phyloP scores from a whole-genome alignment of 2,888 invertebrate genomes.

The Troides helena region DNA sequence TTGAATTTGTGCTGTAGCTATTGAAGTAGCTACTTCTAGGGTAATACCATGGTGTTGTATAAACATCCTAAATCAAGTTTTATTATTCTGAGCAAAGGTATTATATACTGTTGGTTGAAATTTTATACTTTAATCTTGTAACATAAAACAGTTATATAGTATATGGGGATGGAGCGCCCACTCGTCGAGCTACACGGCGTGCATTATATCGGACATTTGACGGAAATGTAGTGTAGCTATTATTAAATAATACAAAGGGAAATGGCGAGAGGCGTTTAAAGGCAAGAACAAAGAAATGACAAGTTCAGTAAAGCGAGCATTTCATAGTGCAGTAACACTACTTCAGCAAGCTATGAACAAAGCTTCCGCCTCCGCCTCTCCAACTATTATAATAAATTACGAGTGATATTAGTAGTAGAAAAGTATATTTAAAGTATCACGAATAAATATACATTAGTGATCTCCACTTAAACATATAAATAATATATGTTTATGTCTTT shows the following conservation, averaged over 20 bases:
- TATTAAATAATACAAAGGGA: slow-evolving; percentile 12
- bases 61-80: no score
- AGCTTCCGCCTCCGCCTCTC: background rate
- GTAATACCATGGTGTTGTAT: no score
- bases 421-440: background rate
- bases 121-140: background rate
- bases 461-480: background rate
- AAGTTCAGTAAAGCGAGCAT: slow-evolving; percentile 3
- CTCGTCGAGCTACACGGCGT: background rate
- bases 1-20: no score
- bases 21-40: no score
- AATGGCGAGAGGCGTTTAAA: slow-evolving; percentile 7
- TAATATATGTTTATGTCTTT: background rate
- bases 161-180: background rate
- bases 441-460: background rate
- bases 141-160: background rate
- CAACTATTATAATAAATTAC: background rate
- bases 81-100: no score
- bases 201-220: slow-evolving; percentile 2
- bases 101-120: background rate
- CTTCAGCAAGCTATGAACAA: slow-evolving; percentile 2
- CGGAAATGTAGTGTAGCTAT: slow-evolving; percentile 7
- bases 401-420: background rate
- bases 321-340: background rate
- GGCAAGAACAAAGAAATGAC: slow-evolving; percentile 24